phyloP scores from a whole-genome alignment of 2,888 invertebrate genomes.

The Caenorhabditis sp. region DNA sequence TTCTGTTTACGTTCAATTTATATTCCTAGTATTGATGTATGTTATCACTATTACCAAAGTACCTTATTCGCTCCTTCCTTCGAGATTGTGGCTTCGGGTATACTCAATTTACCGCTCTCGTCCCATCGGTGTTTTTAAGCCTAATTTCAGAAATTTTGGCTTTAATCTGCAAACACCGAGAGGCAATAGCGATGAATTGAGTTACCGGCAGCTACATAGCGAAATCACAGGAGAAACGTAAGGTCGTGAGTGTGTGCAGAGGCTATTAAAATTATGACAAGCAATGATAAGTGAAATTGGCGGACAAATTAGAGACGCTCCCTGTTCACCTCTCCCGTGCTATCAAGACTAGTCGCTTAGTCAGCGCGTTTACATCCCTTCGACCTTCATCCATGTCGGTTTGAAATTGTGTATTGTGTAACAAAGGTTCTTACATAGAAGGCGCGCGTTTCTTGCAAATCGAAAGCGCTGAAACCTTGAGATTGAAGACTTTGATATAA shows the following conservation, averaged over 20 bases:
- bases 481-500: slow-evolving; percentile 4
- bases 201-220: too few species aligned
- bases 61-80: too few species aligned
- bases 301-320: background rate
- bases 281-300: slow-evolving; percentile 2
- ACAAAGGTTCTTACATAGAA: slow-evolving; percentile 21
- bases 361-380: slow-evolving; percentile 11
- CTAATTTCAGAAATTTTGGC: too few species aligned
- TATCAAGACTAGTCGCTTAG: slow-evolving; percentile 8
- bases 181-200: too few species aligned
- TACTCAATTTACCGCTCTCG: too few species aligned
- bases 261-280: slow-evolving; percentile 21
- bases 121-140: too few species aligned
- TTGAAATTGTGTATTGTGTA: slow-evolving; percentile 23
- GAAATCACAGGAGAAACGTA: background rate
- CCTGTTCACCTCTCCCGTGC: background rate
- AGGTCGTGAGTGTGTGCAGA: slow-evolving; percentile 2
- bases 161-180: too few species aligned
- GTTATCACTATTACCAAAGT: too few species aligned
- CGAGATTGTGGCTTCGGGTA: too few species aligned
- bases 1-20: too few species aligned
- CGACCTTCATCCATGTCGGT: slow-evolving; percentile 29
- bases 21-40: too few species aligned
- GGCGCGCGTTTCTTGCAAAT: slow-evolving; percentile 8
- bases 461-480: slow-evolving; percentile 4